Evolutionary conservation across 2,113 vertebrate species (phyloP).

Genomic region (Eira barbara): DNA sequence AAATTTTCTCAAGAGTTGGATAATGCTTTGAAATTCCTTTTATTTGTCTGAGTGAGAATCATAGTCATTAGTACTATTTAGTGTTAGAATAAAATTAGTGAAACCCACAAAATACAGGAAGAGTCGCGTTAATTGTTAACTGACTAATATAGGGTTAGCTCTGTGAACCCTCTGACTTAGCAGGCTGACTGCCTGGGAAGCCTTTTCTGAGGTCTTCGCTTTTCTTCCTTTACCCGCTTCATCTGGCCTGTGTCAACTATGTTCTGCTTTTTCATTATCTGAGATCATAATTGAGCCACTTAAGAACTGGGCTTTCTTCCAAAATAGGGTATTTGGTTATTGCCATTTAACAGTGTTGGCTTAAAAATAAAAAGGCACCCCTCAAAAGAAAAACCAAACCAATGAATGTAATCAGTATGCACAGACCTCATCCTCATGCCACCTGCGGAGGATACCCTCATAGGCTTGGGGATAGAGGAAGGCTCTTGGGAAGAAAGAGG

Average conservation of each 20-base stretch:
- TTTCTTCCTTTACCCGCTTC: not conserved
- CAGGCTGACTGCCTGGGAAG: not conserved
- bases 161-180: not conserved
- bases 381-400: not conserved
- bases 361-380: not conserved
- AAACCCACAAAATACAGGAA: not conserved
- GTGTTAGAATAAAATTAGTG: constrained; percentile 8
- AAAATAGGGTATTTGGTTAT: not conserved
- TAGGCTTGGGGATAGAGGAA: not conserved
- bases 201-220: not conserved
- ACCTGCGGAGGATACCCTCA: not conserved
- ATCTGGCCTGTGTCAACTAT: not conserved
- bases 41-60: not conserved
- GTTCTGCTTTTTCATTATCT: constrained; percentile 31
- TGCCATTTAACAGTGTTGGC: constrained; percentile 17
- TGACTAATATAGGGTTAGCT: not conserved
- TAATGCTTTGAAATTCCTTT: constrained; percentile 28
- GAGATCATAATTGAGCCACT: not conserved
- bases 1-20: not conserved
- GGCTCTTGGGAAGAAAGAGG: not conserved
- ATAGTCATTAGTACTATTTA: not conserved
- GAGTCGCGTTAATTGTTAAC: not conserved
- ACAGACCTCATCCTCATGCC: not conserved
- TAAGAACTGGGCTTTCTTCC: constrained; percentile 37
- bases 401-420: not conserved